Evolutionary conservation across 2,888 invertebrate species (phyloP), one percentile per base, ranked within the genome.

Genomic region (Oscheius onirici): DNA sequence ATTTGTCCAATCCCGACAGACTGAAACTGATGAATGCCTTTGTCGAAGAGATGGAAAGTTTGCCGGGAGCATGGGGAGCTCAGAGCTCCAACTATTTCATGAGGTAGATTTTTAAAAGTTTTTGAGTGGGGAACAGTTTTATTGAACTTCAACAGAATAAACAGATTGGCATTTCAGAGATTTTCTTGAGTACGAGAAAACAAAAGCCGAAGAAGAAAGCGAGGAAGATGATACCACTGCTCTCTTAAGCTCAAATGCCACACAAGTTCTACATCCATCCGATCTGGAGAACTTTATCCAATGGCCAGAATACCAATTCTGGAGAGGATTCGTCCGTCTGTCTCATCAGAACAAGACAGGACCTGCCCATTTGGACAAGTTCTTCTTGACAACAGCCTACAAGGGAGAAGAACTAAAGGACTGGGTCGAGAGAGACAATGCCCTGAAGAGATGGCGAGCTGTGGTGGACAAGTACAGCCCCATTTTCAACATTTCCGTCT

Each of bases 401-500:
- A 77, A 78, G 20, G 83, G 83, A 40, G 71, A 75, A 1, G 74
- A 82, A 20, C 52, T 83, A 61, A 76, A 75, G 69, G 63, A 72
- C 8, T 83, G 83, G 83, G 71, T 72, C 6, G 73, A 80, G 28
- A 69, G 84, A 49, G 80, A 79, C 20, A 75, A 68, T 41, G 77
- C 82, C 43, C 71, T 85, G 65, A 71, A 76, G 44, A 66, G 74
- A 22, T 83, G 83, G 82, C 63, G 85, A 51, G 58, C 71, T 11
- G 81, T 84, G 13, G 79, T 85, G 28, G 84, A 85, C 55, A 79
- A 79, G 60, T 85, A 85, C 67, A 74, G 76, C 8, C 46, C 58
- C 26, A 78, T 84, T 46, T 85, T 86, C 69, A 79, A 81, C 43
- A 80, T 80, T 3, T 78, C 82, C 1, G 84, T 86, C 49, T 84